Evolutionary conservation across 2,113 vertebrate genomes (phyloP).

Genomic region (Clupea harengus): DNA sequence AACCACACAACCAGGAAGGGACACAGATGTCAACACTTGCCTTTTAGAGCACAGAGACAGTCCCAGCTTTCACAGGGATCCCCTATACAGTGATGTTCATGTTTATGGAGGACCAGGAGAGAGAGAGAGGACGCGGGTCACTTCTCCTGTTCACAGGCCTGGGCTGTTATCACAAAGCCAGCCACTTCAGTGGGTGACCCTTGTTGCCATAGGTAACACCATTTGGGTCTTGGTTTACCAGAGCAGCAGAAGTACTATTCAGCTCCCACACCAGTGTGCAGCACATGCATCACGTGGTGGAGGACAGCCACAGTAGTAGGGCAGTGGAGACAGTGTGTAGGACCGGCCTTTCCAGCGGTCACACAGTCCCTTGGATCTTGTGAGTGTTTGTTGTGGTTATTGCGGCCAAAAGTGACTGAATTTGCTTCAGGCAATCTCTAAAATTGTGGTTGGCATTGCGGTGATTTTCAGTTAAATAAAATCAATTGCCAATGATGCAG

Average conservation of each 20-base stretch:
- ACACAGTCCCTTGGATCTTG: too few relatives aligned
- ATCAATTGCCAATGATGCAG: too few relatives aligned
- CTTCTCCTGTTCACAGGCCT: neutral
- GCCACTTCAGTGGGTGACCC: neutral
- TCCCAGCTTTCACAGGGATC: neutral
- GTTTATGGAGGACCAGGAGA: too few relatives aligned
- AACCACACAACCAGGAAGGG: neutral
- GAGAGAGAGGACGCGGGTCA: neutral
- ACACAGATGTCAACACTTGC: neutral
- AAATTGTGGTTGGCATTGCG: too few relatives aligned
- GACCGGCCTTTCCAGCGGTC: neutral
- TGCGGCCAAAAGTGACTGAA: too few relatives aligned
- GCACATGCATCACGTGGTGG: slow-evolving; percentile 37
- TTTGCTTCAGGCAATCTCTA: too few relatives aligned
- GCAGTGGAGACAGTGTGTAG: slow-evolving; percentile 97
- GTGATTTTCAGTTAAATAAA: too few relatives aligned
- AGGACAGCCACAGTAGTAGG: slow-evolving; percentile 93
- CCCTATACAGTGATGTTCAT: neutral
- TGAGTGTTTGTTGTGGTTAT: too few relatives aligned
- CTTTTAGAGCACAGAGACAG: neutral
- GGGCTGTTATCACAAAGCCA: neutral
- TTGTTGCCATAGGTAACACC: neutral
- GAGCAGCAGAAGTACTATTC: neutral
- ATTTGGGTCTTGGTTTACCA: neutral
- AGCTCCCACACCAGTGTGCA: neutral